Base-by-base conservation (phyloP, 2,888 invertebrate genomes). In the Teinopalpus imperialis region DNA sequence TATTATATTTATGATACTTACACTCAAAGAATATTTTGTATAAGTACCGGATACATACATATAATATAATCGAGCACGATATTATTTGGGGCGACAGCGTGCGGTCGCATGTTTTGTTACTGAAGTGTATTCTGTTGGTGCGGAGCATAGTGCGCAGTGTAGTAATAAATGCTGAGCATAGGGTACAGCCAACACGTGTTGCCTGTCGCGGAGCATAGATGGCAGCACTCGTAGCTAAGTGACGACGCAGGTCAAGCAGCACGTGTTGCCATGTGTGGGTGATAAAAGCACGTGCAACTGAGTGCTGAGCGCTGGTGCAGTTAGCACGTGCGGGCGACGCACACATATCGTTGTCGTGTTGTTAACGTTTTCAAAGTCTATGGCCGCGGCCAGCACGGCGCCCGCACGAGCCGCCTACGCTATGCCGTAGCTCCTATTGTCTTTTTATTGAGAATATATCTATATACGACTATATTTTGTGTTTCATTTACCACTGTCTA, bases 351-450 rank as follows among this genome's bases (percentile, higher is more conserved):
- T 34, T 31, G 16, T 6, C 8, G 7, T 29, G 29, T 74, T 74
- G 80, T 81, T 81, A 65, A 77, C 53, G 74, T 79, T 81, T 81
- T 64, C 53, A 78, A 74, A 81, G 72, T 81, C 73, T 79, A 80
- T 71, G 50, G 52, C 18, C 36, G 32, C 43, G 36, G 14, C 42
- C 26, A 35, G 26, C 26, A 39, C 40, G 12, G 16, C 26, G 30
- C 3, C 13, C 20, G 9, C 23, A 41, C 43, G 21, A 16, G 43
- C 41, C 31, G 34, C 5, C 23, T 16, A 20, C 52, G 57, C 61
- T 54, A 56, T 52, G 60, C 59, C 59, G 57, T 57, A 51, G 62
- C 65, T 63, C 60, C 57, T 63, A 56, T 56, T 63, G 59, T 67
- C 67, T 73, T 77, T 70, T 67, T 71, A 69, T 64, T 58, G 59